phyloP scores from a whole-genome alignment of 2,113 vertebrate species.

The Rallus limicola region DNA sequence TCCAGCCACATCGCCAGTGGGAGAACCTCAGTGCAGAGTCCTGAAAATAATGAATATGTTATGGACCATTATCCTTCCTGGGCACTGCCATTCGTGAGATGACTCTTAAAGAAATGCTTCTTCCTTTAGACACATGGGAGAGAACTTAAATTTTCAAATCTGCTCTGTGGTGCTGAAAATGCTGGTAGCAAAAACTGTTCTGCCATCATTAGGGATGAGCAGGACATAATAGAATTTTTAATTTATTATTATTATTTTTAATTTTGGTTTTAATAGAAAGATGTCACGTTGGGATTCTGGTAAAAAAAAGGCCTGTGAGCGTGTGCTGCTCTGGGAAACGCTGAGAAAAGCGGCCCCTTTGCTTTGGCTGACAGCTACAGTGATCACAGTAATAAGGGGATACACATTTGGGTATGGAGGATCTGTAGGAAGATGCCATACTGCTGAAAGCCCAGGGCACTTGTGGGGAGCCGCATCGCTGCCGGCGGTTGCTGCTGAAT shows the following conservation, averaged over 20 bases:
- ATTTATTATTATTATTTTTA: too few relatives aligned
- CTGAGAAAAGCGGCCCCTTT: background rate
- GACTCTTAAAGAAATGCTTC: background rate
- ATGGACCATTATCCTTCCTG: conserved; percentile 52
- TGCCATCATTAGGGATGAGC: background rate
- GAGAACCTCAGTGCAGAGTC: conserved; percentile 5
- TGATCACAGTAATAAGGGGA: background rate
- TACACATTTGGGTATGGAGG: background rate
- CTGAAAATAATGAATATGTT: conserved; percentile 47
- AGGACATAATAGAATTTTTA: background rate
- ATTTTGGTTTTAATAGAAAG: background rate
- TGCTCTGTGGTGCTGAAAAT: background rate
- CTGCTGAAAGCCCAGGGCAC: background rate
- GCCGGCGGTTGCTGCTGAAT: background rate
- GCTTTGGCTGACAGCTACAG: background rate
- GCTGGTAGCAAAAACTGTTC: background rate
- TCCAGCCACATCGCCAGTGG: background rate
- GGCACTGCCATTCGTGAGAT: background rate
- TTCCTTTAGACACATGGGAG: background rate
- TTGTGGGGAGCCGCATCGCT: background rate
- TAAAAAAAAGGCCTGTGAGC: background rate
- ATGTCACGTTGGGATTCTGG: background rate
- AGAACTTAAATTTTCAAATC: background rate
- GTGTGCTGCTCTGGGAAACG: background rate
- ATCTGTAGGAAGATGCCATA: background rate